These are phyloP conservation scores for Pemphredon lugubris DNA, from an alignment of 2,888 invertebrate genomes.

Conservation along the genomic window DNA sequence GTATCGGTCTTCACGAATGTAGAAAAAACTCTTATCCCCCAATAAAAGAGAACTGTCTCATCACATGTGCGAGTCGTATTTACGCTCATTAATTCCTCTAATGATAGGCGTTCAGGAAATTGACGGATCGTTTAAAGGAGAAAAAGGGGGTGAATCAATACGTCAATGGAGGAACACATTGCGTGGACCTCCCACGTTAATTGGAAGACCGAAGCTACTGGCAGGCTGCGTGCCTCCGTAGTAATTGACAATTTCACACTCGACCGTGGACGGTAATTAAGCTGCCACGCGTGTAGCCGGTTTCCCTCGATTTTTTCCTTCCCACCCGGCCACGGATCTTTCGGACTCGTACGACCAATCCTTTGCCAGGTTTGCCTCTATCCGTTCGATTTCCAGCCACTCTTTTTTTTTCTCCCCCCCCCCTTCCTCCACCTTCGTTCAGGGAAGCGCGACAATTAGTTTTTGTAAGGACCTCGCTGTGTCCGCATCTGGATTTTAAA, in stretches of 20 bases:
- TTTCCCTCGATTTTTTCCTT: slow-evolving; percentile 31
- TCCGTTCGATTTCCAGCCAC: slow-evolving; percentile 6
- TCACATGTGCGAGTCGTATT: too few species aligned
- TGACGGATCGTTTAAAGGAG: background rate
- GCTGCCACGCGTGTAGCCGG: slow-evolving; percentile 59
- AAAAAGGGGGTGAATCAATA: background rate
- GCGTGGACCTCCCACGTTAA: slow-evolving; percentile 37
- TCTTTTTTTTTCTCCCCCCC: too few species aligned
- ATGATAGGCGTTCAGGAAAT: background rate
- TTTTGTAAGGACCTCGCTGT: slow-evolving; percentile 24
- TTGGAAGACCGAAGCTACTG: slow-evolving; percentile 30
- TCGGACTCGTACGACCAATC: slow-evolving; percentile 13
- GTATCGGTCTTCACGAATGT: too few species aligned
- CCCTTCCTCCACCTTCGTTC: too few species aligned
- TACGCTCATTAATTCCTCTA: too few species aligned
- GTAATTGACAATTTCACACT: slow-evolving; percentile 74
- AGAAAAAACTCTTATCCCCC: too few species aligned
- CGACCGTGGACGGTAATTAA: slow-evolving; percentile 70
- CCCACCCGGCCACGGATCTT: slow-evolving; percentile 15
- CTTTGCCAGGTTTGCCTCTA: background rate
- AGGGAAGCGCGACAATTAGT: slow-evolving; percentile 33
- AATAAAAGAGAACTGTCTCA: too few species aligned
- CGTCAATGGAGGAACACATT: background rate
- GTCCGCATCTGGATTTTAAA: slow-evolving; percentile 5
- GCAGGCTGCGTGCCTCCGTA: slow-evolving; percentile 20